Percentiles rank a stretch among this genome's conserved stretches.
Conservation (phyloP, 2,888 invertebrate species). For the Conchocele bisecta region DNA sequence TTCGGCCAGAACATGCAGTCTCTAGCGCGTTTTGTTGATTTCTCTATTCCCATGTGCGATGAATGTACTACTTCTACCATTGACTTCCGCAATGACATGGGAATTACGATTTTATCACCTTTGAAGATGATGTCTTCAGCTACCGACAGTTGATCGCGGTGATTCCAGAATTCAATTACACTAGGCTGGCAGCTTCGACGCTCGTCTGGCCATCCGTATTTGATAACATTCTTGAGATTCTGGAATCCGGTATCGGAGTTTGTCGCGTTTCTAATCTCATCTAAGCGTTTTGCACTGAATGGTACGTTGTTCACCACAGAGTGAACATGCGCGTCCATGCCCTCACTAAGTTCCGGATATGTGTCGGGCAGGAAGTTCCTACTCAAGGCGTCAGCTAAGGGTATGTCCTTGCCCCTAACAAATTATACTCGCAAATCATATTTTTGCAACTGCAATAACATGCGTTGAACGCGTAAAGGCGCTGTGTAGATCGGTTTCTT, state of each 20-base stretch:
- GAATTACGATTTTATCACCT: constrained; percentile 32
- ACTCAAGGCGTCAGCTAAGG: constrained; percentile 25
- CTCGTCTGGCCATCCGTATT: constrained; percentile 17
- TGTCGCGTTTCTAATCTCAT: constrained; percentile 33
- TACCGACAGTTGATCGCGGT: constrained; percentile 14
- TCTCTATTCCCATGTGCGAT: constrained; percentile 57
- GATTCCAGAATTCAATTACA: constrained; percentile 29
- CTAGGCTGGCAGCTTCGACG: constrained; percentile 4
- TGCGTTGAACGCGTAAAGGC: constrained; percentile 39
- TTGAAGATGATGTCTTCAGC: constrained; percentile 10
- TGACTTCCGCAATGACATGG: constrained; percentile 18
- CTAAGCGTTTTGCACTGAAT: constrained; percentile 39
- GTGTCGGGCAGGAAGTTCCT: constrained; percentile 34
- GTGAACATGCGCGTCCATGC: constrained; percentile 44
- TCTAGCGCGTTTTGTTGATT: constrained; percentile 38
- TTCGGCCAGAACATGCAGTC: constrained; percentile 58
- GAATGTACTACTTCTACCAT: constrained; percentile 51
- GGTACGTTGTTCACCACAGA: constrained; percentile 29
- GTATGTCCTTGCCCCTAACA: constrained; percentile 16
- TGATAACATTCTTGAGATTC: constrained; percentile 5
- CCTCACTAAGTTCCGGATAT: constrained; percentile 33
- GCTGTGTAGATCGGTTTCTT: constrained; percentile 29
- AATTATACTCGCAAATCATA: constrained; percentile 38
- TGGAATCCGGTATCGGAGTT: constrained; percentile 21
- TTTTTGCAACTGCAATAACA: constrained; percentile 27